A percentile compares a stretch with the other conserved stretches of the same genome.
These are phyloP conservation scores for Coelopa pilipes DNA, from an alignment of 2,888 invertebrate species.

Conservation along the genomic window DNA sequence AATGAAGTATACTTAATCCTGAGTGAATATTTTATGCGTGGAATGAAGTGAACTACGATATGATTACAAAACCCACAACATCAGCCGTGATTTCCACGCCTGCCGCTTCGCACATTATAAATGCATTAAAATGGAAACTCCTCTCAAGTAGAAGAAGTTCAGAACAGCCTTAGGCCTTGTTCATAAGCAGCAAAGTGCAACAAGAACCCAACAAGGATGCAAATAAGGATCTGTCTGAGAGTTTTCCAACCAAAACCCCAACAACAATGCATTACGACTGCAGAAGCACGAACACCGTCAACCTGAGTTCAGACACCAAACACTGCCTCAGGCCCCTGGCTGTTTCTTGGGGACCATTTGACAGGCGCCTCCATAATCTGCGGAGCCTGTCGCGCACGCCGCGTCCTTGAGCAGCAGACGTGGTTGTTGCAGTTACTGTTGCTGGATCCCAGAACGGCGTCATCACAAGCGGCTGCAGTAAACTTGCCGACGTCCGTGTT, in stretches of 20 bases:
- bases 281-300: constrained; percentile 4
- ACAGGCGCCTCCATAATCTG: constrained; percentile 16
- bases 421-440: too few species aligned
- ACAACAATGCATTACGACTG: background rate
- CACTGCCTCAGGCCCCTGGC: constrained; percentile 14
- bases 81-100: background rate
- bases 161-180: constrained; percentile 10
- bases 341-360: constrained; percentile 9
- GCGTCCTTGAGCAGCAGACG: background rate
- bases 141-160: background rate
- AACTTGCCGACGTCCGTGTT: background rate
- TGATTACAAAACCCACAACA: constrained; percentile 3
- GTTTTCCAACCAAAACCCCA: background rate
- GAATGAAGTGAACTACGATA: background rate
- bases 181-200: constrained; percentile 2
- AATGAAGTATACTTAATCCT: background rate
- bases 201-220: background rate
- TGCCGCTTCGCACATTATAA: constrained; percentile 24
- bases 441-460: background rate
- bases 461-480: constrained; percentile 12
- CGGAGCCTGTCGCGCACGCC: background rate
- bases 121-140: constrained; percentile 28
- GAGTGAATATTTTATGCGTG: background rate
- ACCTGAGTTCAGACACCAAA: constrained; percentile 19
- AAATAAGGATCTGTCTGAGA: constrained; percentile 14